Conservation (phyloP, 2,113 vertebrate species). For the Entomyzon cyanotis region DNA sequence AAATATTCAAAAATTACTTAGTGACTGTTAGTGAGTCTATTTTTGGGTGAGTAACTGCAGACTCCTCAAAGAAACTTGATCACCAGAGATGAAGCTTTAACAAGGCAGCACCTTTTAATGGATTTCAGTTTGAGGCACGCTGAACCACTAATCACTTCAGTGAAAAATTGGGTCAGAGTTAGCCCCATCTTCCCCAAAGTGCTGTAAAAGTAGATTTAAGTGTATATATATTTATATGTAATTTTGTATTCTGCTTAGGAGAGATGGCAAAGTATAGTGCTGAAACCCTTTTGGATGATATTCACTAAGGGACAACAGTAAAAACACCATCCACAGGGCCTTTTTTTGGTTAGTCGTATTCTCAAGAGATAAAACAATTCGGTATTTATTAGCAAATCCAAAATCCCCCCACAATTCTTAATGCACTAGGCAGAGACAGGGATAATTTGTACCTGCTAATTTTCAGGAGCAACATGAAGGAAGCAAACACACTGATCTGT, state of each 20-base stretch:
- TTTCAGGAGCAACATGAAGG: neutral
- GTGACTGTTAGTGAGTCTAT: conserved; percentile 1
- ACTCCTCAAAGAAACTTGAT: conserved; percentile 10
- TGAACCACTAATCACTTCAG: neutral
- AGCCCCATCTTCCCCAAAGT: conserved; percentile 52
- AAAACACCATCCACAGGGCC: neutral
- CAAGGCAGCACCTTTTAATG: neutral
- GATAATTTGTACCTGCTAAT: neutral
- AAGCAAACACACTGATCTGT: neutral
- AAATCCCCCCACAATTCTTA: neutral
- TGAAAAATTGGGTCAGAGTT: conserved; percentile 45
- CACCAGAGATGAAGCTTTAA: conserved; percentile 36
- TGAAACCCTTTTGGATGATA: neutral
- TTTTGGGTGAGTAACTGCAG: conserved; percentile 6
- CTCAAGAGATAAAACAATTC: neutral
- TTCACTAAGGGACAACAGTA: neutral
- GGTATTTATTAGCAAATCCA: neutral
- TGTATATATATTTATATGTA: neutral
- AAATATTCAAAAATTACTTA: conserved; percentile 29
- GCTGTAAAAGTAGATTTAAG: neutral
- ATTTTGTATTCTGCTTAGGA: neutral
- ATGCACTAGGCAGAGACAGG: neutral
- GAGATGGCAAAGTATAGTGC: neutral
- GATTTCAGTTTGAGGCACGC: neutral
- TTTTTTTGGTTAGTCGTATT: neutral